Evolutionary conservation across 2,888 invertebrate species (phyloP).

Genomic region (Cyclophora punctaria): DNA sequence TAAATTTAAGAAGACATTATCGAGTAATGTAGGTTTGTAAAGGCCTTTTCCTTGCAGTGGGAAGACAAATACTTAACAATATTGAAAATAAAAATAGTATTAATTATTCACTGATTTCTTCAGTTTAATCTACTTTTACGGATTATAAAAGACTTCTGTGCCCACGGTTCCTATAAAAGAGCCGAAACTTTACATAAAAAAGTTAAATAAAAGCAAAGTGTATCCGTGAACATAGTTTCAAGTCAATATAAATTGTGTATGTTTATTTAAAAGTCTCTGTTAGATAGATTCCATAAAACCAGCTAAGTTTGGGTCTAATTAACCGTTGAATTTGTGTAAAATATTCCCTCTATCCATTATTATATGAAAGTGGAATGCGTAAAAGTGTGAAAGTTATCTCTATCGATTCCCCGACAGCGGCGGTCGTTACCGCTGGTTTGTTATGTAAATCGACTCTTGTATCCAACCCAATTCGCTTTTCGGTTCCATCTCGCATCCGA

Average conservation of each 20-base stretch:
- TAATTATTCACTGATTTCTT: too few species aligned
- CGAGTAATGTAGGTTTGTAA: too few species aligned
- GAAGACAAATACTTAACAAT: too few species aligned
- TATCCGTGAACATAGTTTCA: too few species aligned
- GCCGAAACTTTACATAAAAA: too few species aligned
- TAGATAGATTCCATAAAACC: neutral
- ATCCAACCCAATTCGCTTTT: constrained; percentile 25
- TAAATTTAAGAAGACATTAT: too few species aligned
- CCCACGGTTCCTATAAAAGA: too few species aligned
- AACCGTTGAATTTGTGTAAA: neutral
- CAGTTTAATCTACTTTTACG: too few species aligned
- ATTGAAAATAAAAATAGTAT: too few species aligned
- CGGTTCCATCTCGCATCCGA: constrained; percentile 8
- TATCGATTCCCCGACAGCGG: constrained; percentile 13
- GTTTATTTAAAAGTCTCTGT: neutral
- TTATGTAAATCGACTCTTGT: constrained; percentile 37
- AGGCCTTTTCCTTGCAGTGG: too few species aligned
- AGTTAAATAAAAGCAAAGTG: too few species aligned
- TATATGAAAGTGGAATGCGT: neutral
- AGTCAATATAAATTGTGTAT: neutral
- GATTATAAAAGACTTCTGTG: too few species aligned
- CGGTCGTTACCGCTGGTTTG: constrained; percentile 33
- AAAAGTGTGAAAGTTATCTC: constrained; percentile 19
- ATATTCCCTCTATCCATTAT: neutral
- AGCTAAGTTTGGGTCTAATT: neutral